These are phyloP conservation scores for Chascanopsetta lugubris DNA, from an alignment of 2,113 vertebrate genomes.

Conservation along the genomic window DNA sequence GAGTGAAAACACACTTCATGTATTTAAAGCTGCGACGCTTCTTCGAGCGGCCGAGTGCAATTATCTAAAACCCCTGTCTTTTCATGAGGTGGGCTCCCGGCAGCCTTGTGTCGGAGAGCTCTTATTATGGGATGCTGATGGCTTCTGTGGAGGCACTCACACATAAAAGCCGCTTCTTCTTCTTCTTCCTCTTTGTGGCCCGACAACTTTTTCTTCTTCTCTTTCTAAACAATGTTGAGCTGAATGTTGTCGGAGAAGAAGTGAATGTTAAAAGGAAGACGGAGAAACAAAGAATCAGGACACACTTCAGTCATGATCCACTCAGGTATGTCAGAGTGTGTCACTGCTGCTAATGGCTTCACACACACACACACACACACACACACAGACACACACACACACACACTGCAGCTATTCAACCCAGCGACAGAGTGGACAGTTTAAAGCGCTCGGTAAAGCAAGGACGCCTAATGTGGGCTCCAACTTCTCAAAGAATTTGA, in stretches of 20 bases:
- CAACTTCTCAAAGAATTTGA: no score
- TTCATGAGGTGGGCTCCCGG: constrained; percentile 23
- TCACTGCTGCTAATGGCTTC: constrained; percentile 37
- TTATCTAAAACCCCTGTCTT: constrained; percentile 16
- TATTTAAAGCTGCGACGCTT: constrained; percentile 2
- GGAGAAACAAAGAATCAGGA: constrained; percentile 4
- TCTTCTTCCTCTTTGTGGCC: no score
- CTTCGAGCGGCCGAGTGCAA: not conserved
- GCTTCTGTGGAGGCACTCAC: constrained; percentile 39
- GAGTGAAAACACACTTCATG: not conserved
- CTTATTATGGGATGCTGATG: constrained; percentile 23
- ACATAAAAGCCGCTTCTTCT: constrained; percentile 33
- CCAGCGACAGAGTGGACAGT: not conserved
- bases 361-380: not conserved
- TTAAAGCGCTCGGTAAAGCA: constrained; percentile 11
- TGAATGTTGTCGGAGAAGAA: no score
- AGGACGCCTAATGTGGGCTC: constrained; percentile 10
- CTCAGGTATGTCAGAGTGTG: constrained; percentile 2
- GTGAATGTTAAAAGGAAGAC: constrained; percentile 24
- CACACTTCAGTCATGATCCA: constrained; percentile 1
- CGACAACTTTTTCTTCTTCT: no score
- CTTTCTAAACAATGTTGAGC: no score
- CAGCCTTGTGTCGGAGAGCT: constrained; percentile 43
- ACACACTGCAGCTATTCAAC: constrained; percentile 7
- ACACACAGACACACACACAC: not conserved